Percentiles rank a stretch among this genome's conserved stretches.
Conservation (phyloP, 1,140 invertebrate genomes). For the Druon quercuslanigerum region DNA sequence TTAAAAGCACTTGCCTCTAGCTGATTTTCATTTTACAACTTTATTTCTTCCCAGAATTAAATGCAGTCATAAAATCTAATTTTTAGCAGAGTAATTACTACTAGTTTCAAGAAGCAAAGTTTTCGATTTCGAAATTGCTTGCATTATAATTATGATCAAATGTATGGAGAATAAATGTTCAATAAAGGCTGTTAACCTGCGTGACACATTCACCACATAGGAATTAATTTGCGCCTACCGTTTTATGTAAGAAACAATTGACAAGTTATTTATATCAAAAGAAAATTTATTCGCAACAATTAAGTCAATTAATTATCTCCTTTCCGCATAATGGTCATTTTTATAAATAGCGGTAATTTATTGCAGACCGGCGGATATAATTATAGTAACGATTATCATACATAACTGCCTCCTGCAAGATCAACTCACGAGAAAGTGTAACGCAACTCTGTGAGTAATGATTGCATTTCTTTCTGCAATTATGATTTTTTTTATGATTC, state of each 20-base stretch:
- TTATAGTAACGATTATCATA: constrained; percentile 5
- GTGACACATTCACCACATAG: neutral
- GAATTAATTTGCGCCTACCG: neutral
- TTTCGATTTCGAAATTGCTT: neutral
- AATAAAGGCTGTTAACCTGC: neutral
- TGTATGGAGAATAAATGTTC: neutral
- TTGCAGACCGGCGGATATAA: neutral
- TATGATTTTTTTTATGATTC: neutral
- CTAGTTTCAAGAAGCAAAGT: too few species aligned
- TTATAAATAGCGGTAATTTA: constrained; percentile 13
- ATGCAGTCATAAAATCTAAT: too few species aligned
- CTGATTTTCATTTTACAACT: too few species aligned
- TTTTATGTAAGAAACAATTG: constrained; percentile 6
- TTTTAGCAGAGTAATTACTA: too few species aligned
- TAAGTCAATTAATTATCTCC: constrained; percentile 4
- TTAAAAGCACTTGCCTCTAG: too few species aligned
- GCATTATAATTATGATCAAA: neutral
- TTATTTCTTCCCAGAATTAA: too few species aligned
- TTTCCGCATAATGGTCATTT: constrained; percentile 12
- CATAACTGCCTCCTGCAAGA: neutral
- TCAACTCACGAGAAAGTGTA: constrained; percentile 20
- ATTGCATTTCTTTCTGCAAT: neutral
- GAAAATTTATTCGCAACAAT: constrained; percentile 22
- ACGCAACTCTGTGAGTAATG: neutral
- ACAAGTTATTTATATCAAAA: constrained; percentile 6